Evolutionary conservation across 1,140 invertebrate genomes (phyloP).

Genomic region (Zaprionus camerounensis): DNA sequence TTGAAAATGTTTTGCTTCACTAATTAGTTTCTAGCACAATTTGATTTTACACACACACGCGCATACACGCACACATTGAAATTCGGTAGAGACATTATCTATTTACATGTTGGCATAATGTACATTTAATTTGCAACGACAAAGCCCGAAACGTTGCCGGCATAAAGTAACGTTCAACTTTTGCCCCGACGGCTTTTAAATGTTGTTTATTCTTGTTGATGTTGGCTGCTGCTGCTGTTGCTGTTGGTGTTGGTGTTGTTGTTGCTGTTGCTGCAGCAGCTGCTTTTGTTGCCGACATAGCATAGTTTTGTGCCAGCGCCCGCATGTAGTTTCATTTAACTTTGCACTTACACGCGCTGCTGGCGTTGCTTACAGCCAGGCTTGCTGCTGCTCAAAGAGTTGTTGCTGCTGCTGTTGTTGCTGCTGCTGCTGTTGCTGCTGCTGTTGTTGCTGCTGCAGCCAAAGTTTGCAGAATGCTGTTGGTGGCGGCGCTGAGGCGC

Average conservation of each 20-base stretch:
- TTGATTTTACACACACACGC: slow-evolving; percentile 34
- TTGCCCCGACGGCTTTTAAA: slow-evolving; percentile 74
- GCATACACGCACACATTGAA: slow-evolving; percentile 21
- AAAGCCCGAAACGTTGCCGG: slow-evolving; percentile 56
- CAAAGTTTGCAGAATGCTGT: slow-evolving; percentile 82
- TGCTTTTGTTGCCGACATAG: slow-evolving; percentile 38
- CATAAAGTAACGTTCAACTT: slow-evolving; percentile 59
- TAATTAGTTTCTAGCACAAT: slow-evolving; percentile 67
- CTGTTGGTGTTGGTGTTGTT: slow-evolving; percentile 6
- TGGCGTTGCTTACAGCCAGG: slow-evolving; percentile 67
- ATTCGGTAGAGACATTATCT: slow-evolving; percentile 64
- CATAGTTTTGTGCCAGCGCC: slow-evolving; percentile 61
- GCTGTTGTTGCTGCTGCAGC: slow-evolving; percentile 72
- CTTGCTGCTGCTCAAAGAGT: slow-evolving; percentile 70
- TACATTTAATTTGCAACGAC: slow-evolving; percentile 77
- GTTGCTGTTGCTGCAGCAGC: slow-evolving; percentile 13
- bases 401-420: slow-evolving; percentile 59
- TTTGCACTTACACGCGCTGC: slow-evolving; percentile 69
- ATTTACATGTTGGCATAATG: slow-evolving; percentile 79
- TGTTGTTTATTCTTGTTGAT: slow-evolving; percentile 78
- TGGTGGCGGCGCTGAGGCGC: slow-evolving; percentile 68
- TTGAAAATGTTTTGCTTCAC: slow-evolving; percentile 55
- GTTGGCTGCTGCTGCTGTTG: slow-evolving; percentile 32
- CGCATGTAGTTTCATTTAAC: slow-evolving; percentile 77
- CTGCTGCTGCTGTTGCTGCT: slow-evolving; percentile 51